Evolutionary conservation across 2,797 vertebrate genomes (phyloP), one percentile per base, ranked within the genome.

Genomic region (Gobio occitaniae): DNA sequence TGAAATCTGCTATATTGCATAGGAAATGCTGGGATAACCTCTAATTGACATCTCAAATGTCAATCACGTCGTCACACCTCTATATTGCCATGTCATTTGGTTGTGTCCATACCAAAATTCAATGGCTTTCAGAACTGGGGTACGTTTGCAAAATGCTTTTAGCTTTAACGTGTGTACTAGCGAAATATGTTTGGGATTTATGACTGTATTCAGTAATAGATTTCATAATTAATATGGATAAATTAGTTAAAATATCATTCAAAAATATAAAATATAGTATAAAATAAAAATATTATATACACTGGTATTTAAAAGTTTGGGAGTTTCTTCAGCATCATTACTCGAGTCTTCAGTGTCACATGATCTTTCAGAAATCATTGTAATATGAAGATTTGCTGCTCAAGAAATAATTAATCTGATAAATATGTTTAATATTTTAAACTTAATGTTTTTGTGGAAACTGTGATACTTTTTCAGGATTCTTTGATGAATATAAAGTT

Each of bases 1-100:
- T 16, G 47, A 74, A 85, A 80, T 36, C 44, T 50, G 78, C 9
- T 17, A 8, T 78, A 70, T 36, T 78, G 76, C 12, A 48, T 16
- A 29, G 44, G 61, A 66, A 48, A 80, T 50, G 16, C 10, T 13
- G 3, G 2, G 21, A 15, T 17, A 38, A 80, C 16, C 13, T n/a
- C 44, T 21, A 10, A 50, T 66, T 36, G 32, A 9, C 66, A 54
- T 80, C 48, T 68, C 19, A 68, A 69, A 54, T 80, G 65, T 25
- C 78, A 80, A 16, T 52, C 48, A 80, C 12, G n/a, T 25, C 66
- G 32, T 68, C 78, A 17, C 25, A 68, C 29, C 12, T 52, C 65
- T 38, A 52, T 52, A 69, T 19, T 52, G 12, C 47, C 8, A n/a
- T 50, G 63, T 52, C 63, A 52, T 76, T 21, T 38, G 52, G 29